Base-by-base conservation (phyloP, 2,113 vertebrate genomes). In the Notothenia rossii region DNA sequence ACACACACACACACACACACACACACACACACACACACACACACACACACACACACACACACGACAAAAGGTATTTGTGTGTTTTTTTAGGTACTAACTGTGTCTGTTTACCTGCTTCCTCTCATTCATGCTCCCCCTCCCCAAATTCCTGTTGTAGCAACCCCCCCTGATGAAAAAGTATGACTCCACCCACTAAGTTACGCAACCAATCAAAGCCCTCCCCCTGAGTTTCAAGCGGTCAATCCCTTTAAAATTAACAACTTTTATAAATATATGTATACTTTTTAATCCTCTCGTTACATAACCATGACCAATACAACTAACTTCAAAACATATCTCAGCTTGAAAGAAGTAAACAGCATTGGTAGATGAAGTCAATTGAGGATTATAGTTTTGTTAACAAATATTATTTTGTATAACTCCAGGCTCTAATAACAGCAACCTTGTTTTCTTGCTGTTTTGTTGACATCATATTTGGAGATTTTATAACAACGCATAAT, bases 121-220 rank as follows among this genome's bases (percentile, higher is more conserved):
- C 33, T 36, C 33, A 36, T 36, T 36, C 14, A 46, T 58, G 4
- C 1, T 10, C 54, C 8, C 4, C 4, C 4, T 12, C 56, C 5
- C 10, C 7, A 53, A 25, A 4, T 7, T 13, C 9, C 53, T 25
- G 18, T 10, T 63, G 7, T 55, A 11, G 25, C 18, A 2, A 12
- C 9, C 40, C 17, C 22, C 6, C 5, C 50, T 18, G 0, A 59
- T 9, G 55, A 0, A 0, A 5, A 15, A 29, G 15, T 56, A 6
- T 65, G 18, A 22, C 78, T 33, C 86, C 80, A 0, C 84, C 84
- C 73, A 14, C 63, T 15, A 1, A 12, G 13, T 68, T 49, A 17
- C 11, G 0, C 72, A 51, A 46, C 69, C 50, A 68, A 40, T 64
- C 65, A 13, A 12, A 20, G 18, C 6, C 53, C 73, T 29, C 49